Evolutionary conservation across 2,113 vertebrate species (phyloP).

Genomic region (Mormoops blainvillei): DNA sequence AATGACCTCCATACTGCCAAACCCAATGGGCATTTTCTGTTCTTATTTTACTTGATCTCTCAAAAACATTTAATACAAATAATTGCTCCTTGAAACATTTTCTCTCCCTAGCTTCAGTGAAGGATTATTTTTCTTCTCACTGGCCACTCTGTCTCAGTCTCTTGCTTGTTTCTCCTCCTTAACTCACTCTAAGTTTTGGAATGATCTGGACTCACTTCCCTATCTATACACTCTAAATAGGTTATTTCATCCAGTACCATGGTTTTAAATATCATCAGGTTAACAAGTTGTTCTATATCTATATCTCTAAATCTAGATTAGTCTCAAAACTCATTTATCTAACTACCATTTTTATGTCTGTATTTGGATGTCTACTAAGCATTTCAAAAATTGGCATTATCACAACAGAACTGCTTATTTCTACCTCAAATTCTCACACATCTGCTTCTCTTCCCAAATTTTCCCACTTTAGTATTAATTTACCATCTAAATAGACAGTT

Average conservation of each 20-base stretch:
- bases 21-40: background rate
- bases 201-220: background rate
- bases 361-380: background rate
- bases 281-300: background rate
- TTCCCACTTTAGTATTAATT: background rate
- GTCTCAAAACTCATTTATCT: background rate
- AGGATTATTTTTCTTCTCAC: background rate
- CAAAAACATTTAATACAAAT: background rate
- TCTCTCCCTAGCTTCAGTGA: background rate
- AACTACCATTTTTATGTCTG: background rate
- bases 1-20: background rate
- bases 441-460: background rate
- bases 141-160: background rate
- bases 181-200: background rate
- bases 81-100: background rate
- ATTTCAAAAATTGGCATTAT: background rate
- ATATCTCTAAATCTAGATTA: background rate
- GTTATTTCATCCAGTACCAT: background rate
- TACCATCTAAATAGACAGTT: background rate
- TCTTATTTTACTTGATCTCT: background rate
- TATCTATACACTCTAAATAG: background rate
- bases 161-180: background rate
- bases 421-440: background rate
- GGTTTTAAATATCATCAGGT: background rate
- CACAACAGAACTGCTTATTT: background rate